phyloP scores from a whole-genome alignment of 2,888 invertebrate genomes.

The Phorcus lineatus region DNA sequence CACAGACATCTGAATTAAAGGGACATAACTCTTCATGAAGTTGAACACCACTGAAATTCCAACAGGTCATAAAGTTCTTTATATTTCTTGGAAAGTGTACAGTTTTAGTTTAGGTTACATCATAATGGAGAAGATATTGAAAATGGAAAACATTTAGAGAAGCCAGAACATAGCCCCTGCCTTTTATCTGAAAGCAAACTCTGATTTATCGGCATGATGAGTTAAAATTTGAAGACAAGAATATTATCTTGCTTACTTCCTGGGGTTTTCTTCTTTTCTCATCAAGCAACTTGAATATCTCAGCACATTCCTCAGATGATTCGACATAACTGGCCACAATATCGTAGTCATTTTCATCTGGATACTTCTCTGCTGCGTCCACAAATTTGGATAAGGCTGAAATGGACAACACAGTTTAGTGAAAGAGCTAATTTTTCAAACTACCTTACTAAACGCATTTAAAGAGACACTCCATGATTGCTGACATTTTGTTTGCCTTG shows the following conservation, averaged over 20 bases:
- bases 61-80: no score
- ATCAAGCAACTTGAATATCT: slow-evolving; percentile 61
- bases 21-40: background rate
- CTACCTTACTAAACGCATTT: no score
- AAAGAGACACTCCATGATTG: no score
- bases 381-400: slow-evolving; percentile 48
- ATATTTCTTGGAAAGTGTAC: no score
- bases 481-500: no score
- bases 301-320: slow-evolving; percentile 59
- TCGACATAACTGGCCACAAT: slow-evolving; percentile 58
- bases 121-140: no score
- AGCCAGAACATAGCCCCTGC: no score
- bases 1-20: background rate
- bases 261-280: slow-evolving; percentile 47
- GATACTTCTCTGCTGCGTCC: slow-evolving; percentile 51
- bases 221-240: no score
- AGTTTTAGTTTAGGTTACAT: no score
- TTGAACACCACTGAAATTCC: no score
- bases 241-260: slow-evolving; percentile 48
- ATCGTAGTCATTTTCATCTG: slow-evolving; percentile 52
- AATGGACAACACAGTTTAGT: background rate
- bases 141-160: no score
- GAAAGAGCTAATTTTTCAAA: background rate
- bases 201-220: background rate
- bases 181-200: no score